Percentiles rank a stretch among this genome's conserved stretches.
phyloP scores from a whole-genome alignment of 2,888 invertebrate genomes.

The Perizoma flavofasciatum region DNA sequence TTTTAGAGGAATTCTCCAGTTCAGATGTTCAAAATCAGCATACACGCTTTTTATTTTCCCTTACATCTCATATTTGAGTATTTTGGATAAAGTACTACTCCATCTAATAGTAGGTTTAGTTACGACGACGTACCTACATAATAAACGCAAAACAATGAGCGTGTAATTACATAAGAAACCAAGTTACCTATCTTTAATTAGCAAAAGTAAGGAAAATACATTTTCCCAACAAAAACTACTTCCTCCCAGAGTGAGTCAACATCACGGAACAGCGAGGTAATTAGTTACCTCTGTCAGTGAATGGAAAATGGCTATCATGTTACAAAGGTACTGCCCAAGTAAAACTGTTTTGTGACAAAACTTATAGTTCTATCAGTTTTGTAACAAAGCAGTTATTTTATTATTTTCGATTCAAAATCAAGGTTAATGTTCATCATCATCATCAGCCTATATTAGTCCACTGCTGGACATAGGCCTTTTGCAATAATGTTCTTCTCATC shows the following conservation, averaged over 20 bases:
- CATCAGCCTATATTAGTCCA: too few relatives aligned
- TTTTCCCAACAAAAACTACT: conserved; percentile 12
- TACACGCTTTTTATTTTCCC: too few relatives aligned
- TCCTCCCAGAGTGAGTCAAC: conserved; percentile 23
- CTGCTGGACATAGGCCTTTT: too few relatives aligned
- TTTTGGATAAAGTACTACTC: too few relatives aligned
- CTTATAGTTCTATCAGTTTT: too few relatives aligned
- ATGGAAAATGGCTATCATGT: conserved; percentile 35
- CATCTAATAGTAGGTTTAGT: too few relatives aligned
- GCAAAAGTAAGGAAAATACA: conserved; percentile 7
- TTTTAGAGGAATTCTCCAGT: neutral
- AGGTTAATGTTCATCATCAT: too few relatives aligned
- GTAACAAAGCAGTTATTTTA: too few relatives aligned
- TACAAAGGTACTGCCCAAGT: conserved; percentile 25
- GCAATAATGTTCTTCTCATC: too few relatives aligned
- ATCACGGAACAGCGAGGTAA: conserved; percentile 23
- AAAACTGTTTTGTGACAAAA: neutral
- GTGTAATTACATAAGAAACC: conserved; percentile 9
- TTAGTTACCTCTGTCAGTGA: conserved; percentile 30
- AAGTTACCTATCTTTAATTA: conserved; percentile 5
- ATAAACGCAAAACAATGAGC: conserved; percentile 1
- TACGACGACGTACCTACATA: neutral
- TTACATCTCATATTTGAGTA: too few relatives aligned
- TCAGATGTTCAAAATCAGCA: too few relatives aligned
- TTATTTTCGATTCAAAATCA: too few relatives aligned